Evolutionary conservation across 1,140 invertebrate genomes (phyloP).

Genomic region (Aricia agestis): DNA sequence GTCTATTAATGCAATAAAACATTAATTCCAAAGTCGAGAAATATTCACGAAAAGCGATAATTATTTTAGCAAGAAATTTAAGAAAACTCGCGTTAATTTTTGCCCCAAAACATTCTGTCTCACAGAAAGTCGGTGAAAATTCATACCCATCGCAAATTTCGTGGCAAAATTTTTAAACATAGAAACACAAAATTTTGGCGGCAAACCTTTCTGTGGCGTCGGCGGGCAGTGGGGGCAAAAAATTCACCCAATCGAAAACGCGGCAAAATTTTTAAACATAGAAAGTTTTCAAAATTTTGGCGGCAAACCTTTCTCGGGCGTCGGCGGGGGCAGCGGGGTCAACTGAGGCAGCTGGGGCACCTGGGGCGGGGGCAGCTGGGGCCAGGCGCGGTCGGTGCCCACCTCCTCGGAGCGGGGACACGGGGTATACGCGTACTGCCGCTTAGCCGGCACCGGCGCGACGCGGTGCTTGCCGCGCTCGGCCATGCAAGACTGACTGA

Average conservation of each 20-base stretch:
- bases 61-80: too few species aligned
- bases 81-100: too few species aligned
- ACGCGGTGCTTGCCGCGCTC: constrained; percentile 67
- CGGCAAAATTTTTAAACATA: not conserved
- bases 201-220: too few species aligned
- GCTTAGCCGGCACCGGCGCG: constrained; percentile 72
- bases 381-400: constrained; percentile 60
- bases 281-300: not conserved
- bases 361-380: constrained; percentile 45
- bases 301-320: not conserved
- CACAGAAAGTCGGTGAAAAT: too few species aligned
- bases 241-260: not conserved
- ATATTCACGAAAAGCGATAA: too few species aligned
- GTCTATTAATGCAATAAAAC: too few species aligned
- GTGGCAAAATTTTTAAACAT: too few species aligned
- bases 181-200: too few species aligned
- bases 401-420: constrained; percentile 78
- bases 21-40: too few species aligned
- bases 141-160: too few species aligned
- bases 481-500: constrained; percentile 67
- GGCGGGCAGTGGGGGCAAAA: too few species aligned
- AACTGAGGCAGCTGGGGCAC: constrained; percentile 45
- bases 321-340: not conserved
- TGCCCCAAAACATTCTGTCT: too few species aligned
- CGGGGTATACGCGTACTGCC: constrained; percentile 76